A percentile compares a stretch with the other conserved stretches of the same genome.
phyloP scores from a whole-genome alignment of 2,113 vertebrate genomes.

The Sapayoa aenigma region DNA sequence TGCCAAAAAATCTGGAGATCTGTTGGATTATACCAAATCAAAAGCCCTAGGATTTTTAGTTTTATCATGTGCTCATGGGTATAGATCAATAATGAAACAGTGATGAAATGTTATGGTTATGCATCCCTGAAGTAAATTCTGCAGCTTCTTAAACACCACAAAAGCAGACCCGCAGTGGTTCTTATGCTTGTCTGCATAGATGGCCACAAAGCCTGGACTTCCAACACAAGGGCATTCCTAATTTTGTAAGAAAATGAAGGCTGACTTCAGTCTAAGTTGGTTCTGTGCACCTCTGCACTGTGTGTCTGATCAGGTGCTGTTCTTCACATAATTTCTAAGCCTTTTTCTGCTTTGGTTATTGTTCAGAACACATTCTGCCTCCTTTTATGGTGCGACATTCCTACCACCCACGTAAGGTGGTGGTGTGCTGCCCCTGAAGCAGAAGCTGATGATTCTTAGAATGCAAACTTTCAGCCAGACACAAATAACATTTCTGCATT shows the following conservation, averaged over 20 bases:
- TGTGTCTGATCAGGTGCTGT: neutral
- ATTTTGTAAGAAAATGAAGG: neutral
- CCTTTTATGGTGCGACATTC: neutral
- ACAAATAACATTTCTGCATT: neutral
- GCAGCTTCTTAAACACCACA: neutral
- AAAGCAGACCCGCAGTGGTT: neutral
- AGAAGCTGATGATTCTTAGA: neutral
- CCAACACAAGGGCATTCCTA: neutral
- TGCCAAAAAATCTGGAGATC: neutral
- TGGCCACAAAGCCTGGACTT: neutral
- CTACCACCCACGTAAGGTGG: neutral
- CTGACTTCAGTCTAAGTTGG: neutral
- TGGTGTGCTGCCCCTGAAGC: neutral
- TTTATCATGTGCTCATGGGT: neutral
- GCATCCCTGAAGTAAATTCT: neutral
- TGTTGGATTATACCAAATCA: neutral
- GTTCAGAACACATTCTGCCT: neutral
- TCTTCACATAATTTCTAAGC: neutral
- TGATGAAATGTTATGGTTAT: neutral
- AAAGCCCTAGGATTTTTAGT: neutral
- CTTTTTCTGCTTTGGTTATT: neutral
- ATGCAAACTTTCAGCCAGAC: neutral
- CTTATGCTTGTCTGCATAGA: neutral
- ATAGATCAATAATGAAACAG: neutral
- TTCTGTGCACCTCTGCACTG: neutral